Conservation (phyloP, 2,113 vertebrate genomes). For the Nannospalax galili region DNA sequence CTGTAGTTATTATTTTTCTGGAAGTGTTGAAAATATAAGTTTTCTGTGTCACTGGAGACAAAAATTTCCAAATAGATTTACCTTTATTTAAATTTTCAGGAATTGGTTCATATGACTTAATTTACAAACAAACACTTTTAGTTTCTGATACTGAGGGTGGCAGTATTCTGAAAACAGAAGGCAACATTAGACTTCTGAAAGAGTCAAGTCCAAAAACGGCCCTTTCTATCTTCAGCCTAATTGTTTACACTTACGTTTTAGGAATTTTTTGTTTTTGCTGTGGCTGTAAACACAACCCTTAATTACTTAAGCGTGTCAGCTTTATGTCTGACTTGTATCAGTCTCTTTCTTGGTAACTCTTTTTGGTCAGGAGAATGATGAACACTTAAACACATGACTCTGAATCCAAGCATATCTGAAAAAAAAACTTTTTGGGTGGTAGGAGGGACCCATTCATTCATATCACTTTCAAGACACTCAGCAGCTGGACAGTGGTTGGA, state of each 20-base stretch:
- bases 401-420: slow-evolving; percentile 35
- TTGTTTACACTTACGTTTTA: not conserved
- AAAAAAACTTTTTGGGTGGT: slow-evolving; percentile 73
- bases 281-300: not conserved
- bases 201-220: not conserved
- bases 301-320: not conserved
- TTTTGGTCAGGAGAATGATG: not conserved
- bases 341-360: slow-evolving; percentile 57
- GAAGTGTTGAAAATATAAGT: not conserved
- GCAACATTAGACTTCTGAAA: slow-evolving; percentile 49
- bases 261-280: slow-evolving; percentile 1
- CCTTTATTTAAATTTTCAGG: not conserved
- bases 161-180: slow-evolving; percentile 53
- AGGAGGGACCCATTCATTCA: slow-evolving; percentile 74
- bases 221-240: slow-evolving; percentile 7
- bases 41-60: not conserved
- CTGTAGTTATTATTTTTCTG: slow-evolving; percentile 16
- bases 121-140: slow-evolving; percentile 83
- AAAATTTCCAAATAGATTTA: slow-evolving; percentile 47
- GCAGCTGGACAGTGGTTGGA: not conserved
- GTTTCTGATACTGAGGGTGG: not conserved
- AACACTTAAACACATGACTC: not conserved
- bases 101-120: not conserved
- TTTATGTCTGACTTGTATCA: slow-evolving; percentile 10
- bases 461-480: slow-evolving; percentile 18